Percentiles rank a stretch among this genome's conserved stretches.
Evolutionary conservation across 2,797 vertebrate species (phyloP).

Genomic region (Sebastes umbrosus): DNA sequence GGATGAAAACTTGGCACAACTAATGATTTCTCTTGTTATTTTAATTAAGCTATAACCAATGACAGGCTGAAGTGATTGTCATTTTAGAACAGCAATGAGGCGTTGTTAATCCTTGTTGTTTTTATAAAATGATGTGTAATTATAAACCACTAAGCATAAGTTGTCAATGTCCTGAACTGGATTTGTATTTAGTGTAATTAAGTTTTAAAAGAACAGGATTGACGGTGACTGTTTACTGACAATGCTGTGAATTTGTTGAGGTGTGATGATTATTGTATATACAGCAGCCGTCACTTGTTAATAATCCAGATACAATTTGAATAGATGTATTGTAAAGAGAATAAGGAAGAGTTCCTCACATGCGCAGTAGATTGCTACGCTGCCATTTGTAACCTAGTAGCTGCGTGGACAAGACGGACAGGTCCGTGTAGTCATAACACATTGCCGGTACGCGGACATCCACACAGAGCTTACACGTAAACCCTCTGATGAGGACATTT

Average conservation of each 20-base stretch:
- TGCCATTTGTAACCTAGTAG: neutral
- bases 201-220: neutral
- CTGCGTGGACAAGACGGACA: neutral
- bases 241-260: neutral
- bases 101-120: neutral
- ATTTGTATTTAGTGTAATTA: neutral
- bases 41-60: neutral
- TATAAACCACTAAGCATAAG: neutral
- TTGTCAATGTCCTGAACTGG: neutral
- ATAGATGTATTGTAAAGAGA: neutral
- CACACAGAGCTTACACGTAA: neutral
- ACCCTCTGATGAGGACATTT: neutral
- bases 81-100: neutral
- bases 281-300: neutral
- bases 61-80: neutral
- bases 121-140: neutral
- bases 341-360: neutral
- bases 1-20: neutral
- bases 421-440: neutral
- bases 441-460: neutral
- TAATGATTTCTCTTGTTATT: neutral
- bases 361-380: no score
- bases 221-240: neutral
- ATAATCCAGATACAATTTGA: neutral
- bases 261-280: neutral